Base-by-base conservation (phyloP, 2,113 vertebrate genomes). In the Coreoperca whiteheadi region DNA sequence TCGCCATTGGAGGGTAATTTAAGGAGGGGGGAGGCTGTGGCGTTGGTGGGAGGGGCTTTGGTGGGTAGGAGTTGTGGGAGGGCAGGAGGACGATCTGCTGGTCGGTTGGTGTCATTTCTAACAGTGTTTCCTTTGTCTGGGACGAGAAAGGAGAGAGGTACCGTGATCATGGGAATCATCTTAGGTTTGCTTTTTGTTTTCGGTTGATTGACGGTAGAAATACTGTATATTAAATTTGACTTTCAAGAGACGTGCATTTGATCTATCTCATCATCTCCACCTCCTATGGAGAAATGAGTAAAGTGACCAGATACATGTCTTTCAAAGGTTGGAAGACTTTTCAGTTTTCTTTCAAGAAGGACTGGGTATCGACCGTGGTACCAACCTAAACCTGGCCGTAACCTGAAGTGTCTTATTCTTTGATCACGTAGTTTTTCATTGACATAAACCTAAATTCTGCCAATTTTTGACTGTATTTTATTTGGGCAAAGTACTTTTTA, bases 101-200 rank as follows among this genome's bases (percentile, higher is more conserved):
- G 77, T 25, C 9, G 83, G 32, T 77, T 59, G 71, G 79, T 84
- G 74, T 77, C 73, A 78, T 90, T 94, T 92, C 66, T 95, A 91
- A 92, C 65, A 83, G 65, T 25, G 80, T 84, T 93, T 87, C 70
- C 90, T 85, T 80, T 72, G 48, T 94, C 94, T 94, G 91, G 54
- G 63, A 79, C 76, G 50, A 90, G 72, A 92, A 75, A 92, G 69
- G 54, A 92, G 68, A 84, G 79, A 89, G 72, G 59, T 28, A 72
- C 69, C 4, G 25, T 73, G 82, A 89, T 69, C 68, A 81, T 83
- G 80, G 82, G 86, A 83, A 66, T 30, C 8, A 2, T 20, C 15
- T 57, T 0, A 2, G 28, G 7, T 41, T 48, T 37, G n/a, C 59
- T 64, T 0, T 50, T 50, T 18, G 43, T 20, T 30, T 50, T 21